Base-by-base conservation (phyloP, 2,888 invertebrate species). In the Argynnis bischoffii region DNA sequence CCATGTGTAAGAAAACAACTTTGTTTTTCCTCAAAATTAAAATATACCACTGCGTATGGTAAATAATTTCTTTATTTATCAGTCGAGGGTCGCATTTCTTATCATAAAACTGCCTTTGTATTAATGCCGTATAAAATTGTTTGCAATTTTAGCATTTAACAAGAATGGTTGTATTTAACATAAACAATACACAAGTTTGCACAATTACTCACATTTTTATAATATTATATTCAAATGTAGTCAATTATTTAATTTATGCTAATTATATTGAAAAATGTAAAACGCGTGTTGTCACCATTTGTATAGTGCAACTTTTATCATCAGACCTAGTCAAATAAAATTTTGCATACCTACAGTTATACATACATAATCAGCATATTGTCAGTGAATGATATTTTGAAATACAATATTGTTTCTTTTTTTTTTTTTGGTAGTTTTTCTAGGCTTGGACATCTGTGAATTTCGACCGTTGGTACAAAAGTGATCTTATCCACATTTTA, bases 251-350 rank as follows among this genome's bases (percentile, higher is more conserved):
- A 41, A 41, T 41, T 41, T 41, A 41, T 41, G 35, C 11, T 41
- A 11, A 41, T 41, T 41, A 41, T 41, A 41, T 41, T 41, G 35
- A 48, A n/a, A 16, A 48, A 48, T 59, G 48, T 59, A 48, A n/a
- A 59, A 59, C 47, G 18, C n/a, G 47, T 21, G 18, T 48, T 26
- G 15, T n/a, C 47, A 48, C 26, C 47, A 26, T 6, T 55, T 18
- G 26, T 31, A 59, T 48, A 59, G 26, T 48, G n/a, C 13, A 26
- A 47, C 13, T 59, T 26, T 48, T 59, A 48, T 48, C 48, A 31
- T n/a, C 26, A 59, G n/a, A 59, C 59, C 11, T 48, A 59, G 59
- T 59, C 59, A 59, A 59, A 16, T 31, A 16, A 59, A 15, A 26
- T 31, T 41, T 55, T 53, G 18, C 35, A 11, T 26, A 21, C 13